These are phyloP conservation scores for Notechis scutatus DNA, from an alignment of 2,113 vertebrate genomes.

Conservation along the genomic window DNA sequence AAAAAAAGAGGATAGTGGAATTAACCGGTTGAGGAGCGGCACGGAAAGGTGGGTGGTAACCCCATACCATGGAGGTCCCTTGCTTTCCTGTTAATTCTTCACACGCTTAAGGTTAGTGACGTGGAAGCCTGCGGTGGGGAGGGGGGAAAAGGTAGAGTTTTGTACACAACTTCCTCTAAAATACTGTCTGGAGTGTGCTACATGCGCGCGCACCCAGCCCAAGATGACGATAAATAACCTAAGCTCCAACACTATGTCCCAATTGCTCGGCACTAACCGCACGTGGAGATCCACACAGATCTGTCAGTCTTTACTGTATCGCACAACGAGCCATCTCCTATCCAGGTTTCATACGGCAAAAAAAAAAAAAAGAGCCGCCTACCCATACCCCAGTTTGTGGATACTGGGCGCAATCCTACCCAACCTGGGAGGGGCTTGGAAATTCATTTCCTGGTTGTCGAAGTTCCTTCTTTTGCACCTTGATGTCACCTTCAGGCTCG, in stretches of 20 bases:
- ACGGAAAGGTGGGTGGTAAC: constrained; percentile 3
- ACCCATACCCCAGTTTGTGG: not conserved
- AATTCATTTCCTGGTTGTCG: constrained; percentile 56
- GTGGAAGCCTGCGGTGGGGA: constrained; percentile 48
- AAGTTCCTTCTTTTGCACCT: constrained; percentile 51
- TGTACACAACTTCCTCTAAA: not conserved
- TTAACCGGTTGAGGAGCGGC: constrained; percentile 12
- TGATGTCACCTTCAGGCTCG: constrained; percentile 54
- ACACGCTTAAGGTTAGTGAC: constrained; percentile 69
- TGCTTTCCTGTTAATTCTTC: constrained; percentile 63
- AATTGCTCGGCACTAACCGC: not conserved
- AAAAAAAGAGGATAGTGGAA: constrained; percentile 14
- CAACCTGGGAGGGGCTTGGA: constrained; percentile 69
- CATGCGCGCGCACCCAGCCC: constrained; percentile 12
- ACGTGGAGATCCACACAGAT: constrained; percentile 1
- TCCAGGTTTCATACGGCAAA: not conserved
- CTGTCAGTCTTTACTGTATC: not conserved
- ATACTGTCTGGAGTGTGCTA: not conserved
- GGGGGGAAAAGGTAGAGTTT: not conserved
- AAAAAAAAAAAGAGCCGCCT: not conserved
- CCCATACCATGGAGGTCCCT: constrained; percentile 36
- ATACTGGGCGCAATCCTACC: constrained; percentile 30
- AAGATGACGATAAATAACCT: constrained; percentile 54
- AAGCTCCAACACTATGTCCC: constrained; percentile 2
- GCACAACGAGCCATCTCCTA: not conserved